A percentile compares a stretch with the other conserved stretches of the same genome.
These are phyloP conservation scores for Ophiodon elongatus DNA, from an alignment of 2,113 vertebrate species.

Conservation along the genomic window DNA sequence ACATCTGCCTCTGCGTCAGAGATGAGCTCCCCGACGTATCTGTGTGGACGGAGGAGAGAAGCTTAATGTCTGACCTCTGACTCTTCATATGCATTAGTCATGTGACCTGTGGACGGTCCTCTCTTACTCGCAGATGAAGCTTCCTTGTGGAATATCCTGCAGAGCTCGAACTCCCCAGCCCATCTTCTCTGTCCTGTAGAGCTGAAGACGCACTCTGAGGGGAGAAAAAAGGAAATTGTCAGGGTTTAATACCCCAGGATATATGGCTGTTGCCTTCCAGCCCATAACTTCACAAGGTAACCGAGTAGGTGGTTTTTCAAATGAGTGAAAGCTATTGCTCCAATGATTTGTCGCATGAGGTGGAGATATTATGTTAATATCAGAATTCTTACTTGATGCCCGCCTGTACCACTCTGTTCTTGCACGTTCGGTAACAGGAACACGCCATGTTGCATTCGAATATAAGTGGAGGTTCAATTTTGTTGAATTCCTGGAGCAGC, in stretches of 20 bases:
- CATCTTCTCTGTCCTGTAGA: slow-evolving; percentile 95
- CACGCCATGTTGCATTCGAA: slow-evolving; percentile 96
- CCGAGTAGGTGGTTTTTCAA: not conserved
- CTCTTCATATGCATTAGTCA: not conserved
- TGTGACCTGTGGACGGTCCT: rapidly evolving
- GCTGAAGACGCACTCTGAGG: slow-evolving; percentile 91
- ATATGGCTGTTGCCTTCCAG: not conserved
- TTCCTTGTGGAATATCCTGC: slow-evolving; percentile 93
- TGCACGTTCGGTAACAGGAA: slow-evolving; percentile 91
- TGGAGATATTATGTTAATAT: not conserved
- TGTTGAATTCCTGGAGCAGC: slow-evolving; percentile 95
- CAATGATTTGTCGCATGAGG: not conserved
- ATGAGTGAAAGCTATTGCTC: not conserved
- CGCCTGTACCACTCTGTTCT: slow-evolving; percentile 93
- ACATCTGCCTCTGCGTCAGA: slow-evolving; percentile 95
- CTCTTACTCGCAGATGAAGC: slow-evolving; percentile 95
- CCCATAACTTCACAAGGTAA: not conserved
- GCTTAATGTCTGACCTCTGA: not conserved
- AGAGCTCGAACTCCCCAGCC: slow-evolving; percentile 93
- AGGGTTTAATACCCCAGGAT: not conserved
- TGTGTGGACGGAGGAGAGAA: slow-evolving; percentile 46
- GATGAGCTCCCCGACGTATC: slow-evolving; percentile 94
- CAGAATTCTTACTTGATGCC: slow-evolving; percentile 89
- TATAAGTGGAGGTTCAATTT: slow-evolving; percentile 94
- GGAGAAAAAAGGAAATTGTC: not conserved